Percentiles rank a stretch among this genome's conserved stretches.
phyloP scores from a whole-genome alignment of 2,113 vertebrate genomes.

The Eulemur macaco region DNA sequence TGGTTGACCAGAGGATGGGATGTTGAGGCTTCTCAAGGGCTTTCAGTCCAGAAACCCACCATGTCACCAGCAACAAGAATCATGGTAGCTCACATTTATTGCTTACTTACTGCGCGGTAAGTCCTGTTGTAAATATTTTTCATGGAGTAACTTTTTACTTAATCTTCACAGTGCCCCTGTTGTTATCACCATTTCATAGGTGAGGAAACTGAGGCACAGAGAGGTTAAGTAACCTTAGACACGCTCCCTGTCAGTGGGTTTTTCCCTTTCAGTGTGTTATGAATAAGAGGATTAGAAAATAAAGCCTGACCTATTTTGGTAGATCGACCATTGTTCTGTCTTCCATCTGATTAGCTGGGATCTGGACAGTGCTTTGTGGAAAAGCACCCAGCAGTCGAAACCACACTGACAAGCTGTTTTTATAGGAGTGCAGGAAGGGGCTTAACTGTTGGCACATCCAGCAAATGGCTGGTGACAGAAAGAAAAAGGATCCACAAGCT shows the following conservation, averaged over 20 bases:
- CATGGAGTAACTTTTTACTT: neutral
- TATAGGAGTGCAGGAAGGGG: constrained; percentile 41
- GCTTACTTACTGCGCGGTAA: neutral
- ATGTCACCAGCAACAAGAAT: neutral
- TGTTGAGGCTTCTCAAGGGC: neutral
- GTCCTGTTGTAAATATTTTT: neutral
- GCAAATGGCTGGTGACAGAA: constrained; percentile 64
- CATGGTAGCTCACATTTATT: neutral
- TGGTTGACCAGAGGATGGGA: neutral
- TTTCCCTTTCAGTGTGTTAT: constrained; percentile 40
- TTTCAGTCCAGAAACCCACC: neutral
- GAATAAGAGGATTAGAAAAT: constrained; percentile 64
- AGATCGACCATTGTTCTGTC: constrained; percentile 45
- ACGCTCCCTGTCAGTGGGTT: neutral
- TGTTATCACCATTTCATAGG: neutral
- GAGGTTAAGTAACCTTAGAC: constrained; percentile 12
- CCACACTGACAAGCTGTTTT: constrained; percentile 56
- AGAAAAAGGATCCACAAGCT: constrained; percentile 29
- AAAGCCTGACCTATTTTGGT: constrained; percentile 69
- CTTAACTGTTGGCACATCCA: constrained; percentile 53
- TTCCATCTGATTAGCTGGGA: constrained; percentile 43
- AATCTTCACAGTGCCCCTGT: neutral
- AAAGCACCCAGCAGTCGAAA: constrained; percentile 32
- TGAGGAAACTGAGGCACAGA: constrained; percentile 37
- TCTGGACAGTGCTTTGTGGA: constrained; percentile 65